Base-by-base conservation (phyloP, 2,113 vertebrate species). In the Gorsachius goisagi region DNA sequence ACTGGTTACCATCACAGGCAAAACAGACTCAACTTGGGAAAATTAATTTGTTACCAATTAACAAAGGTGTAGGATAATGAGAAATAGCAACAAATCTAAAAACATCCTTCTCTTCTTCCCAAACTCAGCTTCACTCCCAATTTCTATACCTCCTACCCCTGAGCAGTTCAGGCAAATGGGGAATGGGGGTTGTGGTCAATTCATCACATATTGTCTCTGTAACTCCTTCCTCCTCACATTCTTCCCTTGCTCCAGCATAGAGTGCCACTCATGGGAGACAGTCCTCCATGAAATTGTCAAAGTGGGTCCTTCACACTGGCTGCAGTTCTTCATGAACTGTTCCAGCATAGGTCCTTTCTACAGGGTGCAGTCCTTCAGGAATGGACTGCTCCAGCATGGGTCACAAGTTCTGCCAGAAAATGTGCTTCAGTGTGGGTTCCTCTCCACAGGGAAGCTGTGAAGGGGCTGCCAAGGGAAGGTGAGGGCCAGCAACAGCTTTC, bases 191-290 rank as follows among this genome's bases (percentile, higher is more conserved):
- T 82, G 12, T 3, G 3, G 5, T 17, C 49, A 73, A 30, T 47
- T 49, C 26, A 35, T 79, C 6, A 45, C 2, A 0, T 2, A 4
- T 9, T 52, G 5, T 26, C 27, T 28, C 69, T 56, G 24, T 18
- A 9, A 1, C n/a, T 76, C 23, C 20, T 59, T 72, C 41, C 11
- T 66, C 17, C 39, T 52, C 19, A 22, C 0, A 0, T 5, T 7
- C 9, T 72, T 30, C 9, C 28, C 5, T 24, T 64, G 30, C 24
- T 69, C 44, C 39, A 78, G 4, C 0, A 0, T 15, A 11, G 9
- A 8, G 3, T 62, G 3, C 0, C 32, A 47, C 9, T 14, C 16
- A 9, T 1, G 1, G 28, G 5, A 55, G 15, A 39, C 9, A 49
- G 26, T 62, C 11, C 37, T 50, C 9, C 27, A 50, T 1, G 1